Evolutionary conservation across 2,888 invertebrate species (phyloP).

Genomic region (Torymus aiolomorphi): DNA sequence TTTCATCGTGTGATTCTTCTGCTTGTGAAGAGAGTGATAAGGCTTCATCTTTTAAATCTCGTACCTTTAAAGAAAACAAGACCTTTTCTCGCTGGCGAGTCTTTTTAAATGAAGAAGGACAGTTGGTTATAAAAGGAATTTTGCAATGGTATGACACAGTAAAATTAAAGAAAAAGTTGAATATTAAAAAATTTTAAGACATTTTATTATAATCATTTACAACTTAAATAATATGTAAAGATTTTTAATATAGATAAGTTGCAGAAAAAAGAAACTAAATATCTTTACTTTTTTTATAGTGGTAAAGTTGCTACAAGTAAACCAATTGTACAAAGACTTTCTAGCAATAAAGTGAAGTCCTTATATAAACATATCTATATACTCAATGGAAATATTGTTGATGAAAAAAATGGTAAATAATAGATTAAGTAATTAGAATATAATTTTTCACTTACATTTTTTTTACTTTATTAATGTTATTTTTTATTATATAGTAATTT

Average conservation of each 20-base stretch:
- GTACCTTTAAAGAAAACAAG: slow-evolving; percentile 39
- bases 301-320: slow-evolving; percentile 67
- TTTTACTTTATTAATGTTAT: background rate
- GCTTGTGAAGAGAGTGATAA: background rate
- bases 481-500: slow-evolving; percentile 8
- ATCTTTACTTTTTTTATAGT: slow-evolving; percentile 58
- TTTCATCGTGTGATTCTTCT: background rate
- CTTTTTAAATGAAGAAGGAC: slow-evolving; percentile 62
- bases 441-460: background rate
- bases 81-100: slow-evolving; percentile 67
- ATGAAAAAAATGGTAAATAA: slow-evolving; percentile 65
- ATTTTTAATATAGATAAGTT: no score
- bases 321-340: slow-evolving; percentile 65
- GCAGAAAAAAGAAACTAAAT: no score
- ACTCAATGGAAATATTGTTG: slow-evolving; percentile 67
- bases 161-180: background rate
- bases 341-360: slow-evolving; percentile 63
- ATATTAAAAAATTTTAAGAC: background rate
- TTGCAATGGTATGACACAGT: slow-evolving; percentile 61
- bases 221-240: no score
- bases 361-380: slow-evolving; percentile 65
- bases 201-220: background rate
- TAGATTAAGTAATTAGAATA: slow-evolving; percentile 4
- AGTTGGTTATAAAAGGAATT: slow-evolving; percentile 68
- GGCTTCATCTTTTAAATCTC: background rate